These are phyloP conservation scores for Atopsyche davidsoni DNA, from an alignment of 1,140 invertebrate genomes.

Conservation along the genomic window DNA sequence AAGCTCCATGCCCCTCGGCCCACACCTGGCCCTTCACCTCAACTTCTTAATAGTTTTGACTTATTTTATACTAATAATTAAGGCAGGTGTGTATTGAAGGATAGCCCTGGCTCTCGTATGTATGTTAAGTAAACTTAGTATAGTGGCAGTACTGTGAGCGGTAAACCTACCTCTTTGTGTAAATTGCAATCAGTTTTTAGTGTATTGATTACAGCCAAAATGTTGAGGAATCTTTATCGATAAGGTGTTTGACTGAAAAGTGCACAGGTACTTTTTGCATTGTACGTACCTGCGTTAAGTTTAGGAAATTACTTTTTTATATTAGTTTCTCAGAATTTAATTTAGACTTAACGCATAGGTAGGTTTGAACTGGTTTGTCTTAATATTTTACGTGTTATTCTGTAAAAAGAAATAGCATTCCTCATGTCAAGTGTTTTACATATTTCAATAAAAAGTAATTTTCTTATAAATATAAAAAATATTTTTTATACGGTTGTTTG, in stretches of 20 bases:
- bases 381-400: constrained; percentile 51
- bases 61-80: constrained; percentile 18
- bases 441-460: constrained; percentile 50
- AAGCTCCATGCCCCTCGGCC: constrained; percentile 8
- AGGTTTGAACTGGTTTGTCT: constrained; percentile 51
- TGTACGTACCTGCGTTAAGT: constrained; percentile 34
- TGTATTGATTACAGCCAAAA: constrained; percentile 37
- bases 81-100: constrained; percentile 7
- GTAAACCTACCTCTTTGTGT: constrained; percentile 48
- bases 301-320: constrained; percentile 49
- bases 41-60: constrained; percentile 14
- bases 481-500: constrained; percentile 29
- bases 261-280: constrained; percentile 29
- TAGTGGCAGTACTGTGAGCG: constrained; percentile 26
- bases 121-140: constrained; percentile 30
- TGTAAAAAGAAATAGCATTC: constrained; percentile 52
- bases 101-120: constrained; percentile 17
- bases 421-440: constrained; percentile 52
- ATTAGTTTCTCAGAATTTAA: constrained; percentile 47
- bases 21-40: constrained; percentile 6
- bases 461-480: constrained; percentile 46
- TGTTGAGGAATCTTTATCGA: constrained; percentile 32
- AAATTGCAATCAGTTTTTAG: constrained; percentile 47
- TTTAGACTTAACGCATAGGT: constrained; percentile 52
- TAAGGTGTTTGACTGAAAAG: constrained; percentile 28